phyloP scores from a whole-genome alignment of 2,888 invertebrate species.

The Euphydryas editha region DNA sequence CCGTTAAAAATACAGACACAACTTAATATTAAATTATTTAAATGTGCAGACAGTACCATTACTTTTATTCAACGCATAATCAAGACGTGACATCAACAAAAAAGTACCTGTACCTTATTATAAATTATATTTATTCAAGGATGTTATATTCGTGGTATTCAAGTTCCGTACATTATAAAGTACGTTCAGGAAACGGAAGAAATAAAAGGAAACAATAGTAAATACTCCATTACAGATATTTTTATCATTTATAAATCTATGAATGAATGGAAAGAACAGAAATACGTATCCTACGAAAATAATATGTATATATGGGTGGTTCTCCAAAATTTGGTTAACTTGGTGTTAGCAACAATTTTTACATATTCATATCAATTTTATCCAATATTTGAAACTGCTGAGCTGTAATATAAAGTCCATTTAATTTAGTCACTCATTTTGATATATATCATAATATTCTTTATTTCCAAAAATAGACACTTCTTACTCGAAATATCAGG shows the following conservation, averaged over 20 bases:
- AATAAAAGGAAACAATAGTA: constrained; percentile 23
- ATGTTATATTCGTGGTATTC: constrained; percentile 15
- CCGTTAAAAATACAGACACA: not conserved
- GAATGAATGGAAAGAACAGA: not conserved
- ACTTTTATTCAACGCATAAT: not conserved
- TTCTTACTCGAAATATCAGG: too few relatives aligned
- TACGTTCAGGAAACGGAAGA: constrained; percentile 28
- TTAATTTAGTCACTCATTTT: too few relatives aligned
- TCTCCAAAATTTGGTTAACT: too few relatives aligned
- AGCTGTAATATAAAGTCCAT: too few relatives aligned
- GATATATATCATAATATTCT: too few relatives aligned
- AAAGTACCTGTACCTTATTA: too few relatives aligned
- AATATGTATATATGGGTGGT: not conserved
- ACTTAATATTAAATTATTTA: not conserved
- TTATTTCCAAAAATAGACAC: too few relatives aligned
- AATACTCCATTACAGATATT: not conserved
- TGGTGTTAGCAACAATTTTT: too few relatives aligned
- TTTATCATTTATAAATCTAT: not conserved
- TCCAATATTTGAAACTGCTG: too few relatives aligned
- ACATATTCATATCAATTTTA: too few relatives aligned
- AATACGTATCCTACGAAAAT: not conserved
- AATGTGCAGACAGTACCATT: not conserved
- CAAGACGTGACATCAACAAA: not conserved
- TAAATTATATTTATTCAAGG: constrained; percentile 23
- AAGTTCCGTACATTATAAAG: constrained; percentile 19